Evolutionary conservation across 2,113 vertebrate genomes (phyloP).

Genomic region (Rhynchopsitta pachyrhyncha): DNA sequence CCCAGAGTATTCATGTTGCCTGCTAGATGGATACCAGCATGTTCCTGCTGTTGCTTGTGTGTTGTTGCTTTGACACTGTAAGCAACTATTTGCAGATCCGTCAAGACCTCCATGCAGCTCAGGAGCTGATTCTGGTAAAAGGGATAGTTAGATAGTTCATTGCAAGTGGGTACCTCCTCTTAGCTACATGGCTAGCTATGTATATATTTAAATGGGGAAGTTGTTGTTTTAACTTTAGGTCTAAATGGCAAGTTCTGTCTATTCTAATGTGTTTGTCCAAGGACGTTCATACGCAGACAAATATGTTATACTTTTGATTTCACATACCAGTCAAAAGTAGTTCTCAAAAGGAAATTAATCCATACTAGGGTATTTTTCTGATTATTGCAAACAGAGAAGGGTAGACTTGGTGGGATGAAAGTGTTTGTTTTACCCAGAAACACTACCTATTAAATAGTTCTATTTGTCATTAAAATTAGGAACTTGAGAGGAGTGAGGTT

Average conservation of each 20-base stretch:
- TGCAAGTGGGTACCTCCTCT: neutral
- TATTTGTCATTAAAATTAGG: conserved; percentile 29
- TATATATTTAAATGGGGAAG: neutral
- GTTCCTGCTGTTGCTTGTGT: neutral
- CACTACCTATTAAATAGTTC: neutral
- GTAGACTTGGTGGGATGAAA: neutral
- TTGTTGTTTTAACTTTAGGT: neutral
- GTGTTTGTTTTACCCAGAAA: neutral
- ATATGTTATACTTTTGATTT: neutral
- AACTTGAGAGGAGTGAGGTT: neutral
- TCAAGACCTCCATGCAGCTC: neutral
- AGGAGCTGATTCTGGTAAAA: neutral
- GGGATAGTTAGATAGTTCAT: neutral
- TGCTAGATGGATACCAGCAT: neutral
- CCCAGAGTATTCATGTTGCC: accelerated
- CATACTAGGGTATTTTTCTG: neutral
- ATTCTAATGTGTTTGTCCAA: neutral
- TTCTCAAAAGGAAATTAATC: neutral
- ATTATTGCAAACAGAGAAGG: neutral
- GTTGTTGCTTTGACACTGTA: neutral
- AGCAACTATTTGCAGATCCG: neutral
- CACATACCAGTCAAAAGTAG: neutral
- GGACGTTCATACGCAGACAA: neutral
- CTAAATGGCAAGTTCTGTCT: neutral
- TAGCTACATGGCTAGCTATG: neutral